Evolutionary conservation across 2,888 invertebrate species (phyloP).

Genomic region (Gnatocerus cornutus): DNA sequence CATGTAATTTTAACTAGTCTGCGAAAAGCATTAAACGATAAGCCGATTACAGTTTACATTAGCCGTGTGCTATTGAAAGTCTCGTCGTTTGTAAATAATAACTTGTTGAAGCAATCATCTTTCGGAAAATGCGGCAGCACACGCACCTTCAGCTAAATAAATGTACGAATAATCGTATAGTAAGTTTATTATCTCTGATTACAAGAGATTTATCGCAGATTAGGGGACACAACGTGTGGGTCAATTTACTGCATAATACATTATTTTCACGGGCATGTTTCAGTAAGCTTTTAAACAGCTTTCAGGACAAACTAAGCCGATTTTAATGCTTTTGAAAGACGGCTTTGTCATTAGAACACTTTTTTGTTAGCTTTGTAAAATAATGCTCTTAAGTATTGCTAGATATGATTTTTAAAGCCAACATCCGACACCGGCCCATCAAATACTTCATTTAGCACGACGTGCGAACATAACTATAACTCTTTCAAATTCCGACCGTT

Average conservation of each 20-base stretch:
- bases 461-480: too few relatives aligned
- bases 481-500: too few relatives aligned
- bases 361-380: neutral
- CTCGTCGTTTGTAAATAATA: neutral
- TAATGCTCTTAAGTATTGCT: constrained; percentile 7
- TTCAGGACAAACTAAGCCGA: constrained; percentile 8
- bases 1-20: neutral
- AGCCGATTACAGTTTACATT: neutral
- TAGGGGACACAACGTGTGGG: neutral
- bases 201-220: constrained; percentile 3
- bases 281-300: constrained; percentile 17
- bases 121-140: neutral
- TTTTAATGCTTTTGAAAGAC: constrained; percentile 11
- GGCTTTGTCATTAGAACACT: neutral
- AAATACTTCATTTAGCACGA: too few relatives aligned
- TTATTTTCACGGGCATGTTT: constrained; percentile 1
- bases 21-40: neutral
- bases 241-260: constrained; percentile 14
- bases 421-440: too few relatives aligned
- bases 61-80: neutral
- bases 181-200: neutral
- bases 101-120: neutral
- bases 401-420: too few relatives aligned
- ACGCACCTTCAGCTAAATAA: neutral
- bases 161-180: neutral